Evolutionary conservation across 1,140 invertebrate species (phyloP), one percentile per base, ranked within the genome.

Genomic region (Bemisia tabaci): DNA sequence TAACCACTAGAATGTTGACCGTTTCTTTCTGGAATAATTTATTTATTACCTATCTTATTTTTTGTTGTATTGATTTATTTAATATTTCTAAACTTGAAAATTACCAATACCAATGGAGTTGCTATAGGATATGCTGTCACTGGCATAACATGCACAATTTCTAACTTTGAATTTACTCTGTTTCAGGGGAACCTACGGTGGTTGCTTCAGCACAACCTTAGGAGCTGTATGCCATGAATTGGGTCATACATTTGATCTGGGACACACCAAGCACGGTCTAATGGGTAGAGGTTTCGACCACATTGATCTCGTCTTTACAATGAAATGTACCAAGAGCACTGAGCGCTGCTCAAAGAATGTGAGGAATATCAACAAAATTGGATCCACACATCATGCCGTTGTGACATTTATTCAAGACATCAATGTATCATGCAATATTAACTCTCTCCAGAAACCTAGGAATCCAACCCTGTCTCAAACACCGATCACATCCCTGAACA

Each of bases 271-370:
- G 70, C 84, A 88, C 70, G 94, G 95, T 9, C 91, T 98, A 61
- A 97, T 98, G 95, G 91, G 91, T 21, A 82, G 91, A 73, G 94
- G 93, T 21, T 96, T 97, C 77, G 92, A 96, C 77, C 89, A 94
- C 74, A 85, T 89, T 60, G 87, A 87, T 79, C 84, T 83, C 72
- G 88, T 88, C 67, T 90, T 87, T 73, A 79, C 84, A n/a, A 48
- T 48, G 33, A 48, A 17, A 48, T 9, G 17, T 48, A 48, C 33
- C 17, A 48, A 5, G 5, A 48, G 17, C 17, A 17, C 5, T 17
- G 17, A 48, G 5, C n/a, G n/a, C n/a, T n/a, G n/a, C n/a, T n/a
- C n/a, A n/a, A 48, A 48, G 33, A 48, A 17, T 48, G 17, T 48
- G 33, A 9, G 5, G 17, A 48, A 48, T 48, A 48, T 48, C 17